Base-by-base conservation (phyloP, 2,797 vertebrate genomes). In the Fundulus diaphanus region DNA sequence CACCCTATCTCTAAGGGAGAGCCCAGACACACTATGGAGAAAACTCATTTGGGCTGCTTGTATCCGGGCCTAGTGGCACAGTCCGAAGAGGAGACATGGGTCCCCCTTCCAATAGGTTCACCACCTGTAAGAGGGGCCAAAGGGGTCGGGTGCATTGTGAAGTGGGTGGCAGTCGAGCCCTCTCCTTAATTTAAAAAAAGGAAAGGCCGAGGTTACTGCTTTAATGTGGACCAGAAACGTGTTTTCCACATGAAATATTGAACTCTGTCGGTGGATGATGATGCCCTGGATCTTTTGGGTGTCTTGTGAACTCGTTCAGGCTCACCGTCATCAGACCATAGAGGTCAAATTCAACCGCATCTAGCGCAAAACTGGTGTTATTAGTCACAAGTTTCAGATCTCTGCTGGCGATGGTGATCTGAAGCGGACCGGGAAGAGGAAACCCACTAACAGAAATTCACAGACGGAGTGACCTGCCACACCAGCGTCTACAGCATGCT, bases 151-250 rank as follows among this genome's bases (percentile, higher is more conserved):
- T n/a, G n/a, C n/a, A n/a, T n/a, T n/a, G n/a, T n/a, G n/a, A n/a
- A n/a, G n/a, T n/a, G n/a, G n/a, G n/a, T n/a, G n/a, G n/a, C n/a
- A n/a, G n/a, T n/a, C n/a, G n/a, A n/a, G n/a, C n/a, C n/a, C n/a
- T n/a, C n/a, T n/a, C n/a, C n/a, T n/a, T n/a, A n/a, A n/a, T n/a
- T n/a, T n/a, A n/a, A n/a, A 44, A 68, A 40, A 77, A 71, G 59
- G 7, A 7, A 1, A 1, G 18, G 49, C 12, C 15, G 7, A n/a
- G 22, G 33, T 76, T 54, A 46, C 48, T 31, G 22, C 37, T 67
- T 12, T 63, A 15, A 63, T 35, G 33, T 18, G 49, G 59, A 80
- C 78, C 40, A 66, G 72, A 42, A 37, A 42, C 18, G 51, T 24
- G 29, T n/a, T 22, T 65, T 33, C 74, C 65, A 49, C 61, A 9